phyloP scores from a whole-genome alignment of 2,113 vertebrate genomes.

The Tetraodon nigroviridis region DNA sequence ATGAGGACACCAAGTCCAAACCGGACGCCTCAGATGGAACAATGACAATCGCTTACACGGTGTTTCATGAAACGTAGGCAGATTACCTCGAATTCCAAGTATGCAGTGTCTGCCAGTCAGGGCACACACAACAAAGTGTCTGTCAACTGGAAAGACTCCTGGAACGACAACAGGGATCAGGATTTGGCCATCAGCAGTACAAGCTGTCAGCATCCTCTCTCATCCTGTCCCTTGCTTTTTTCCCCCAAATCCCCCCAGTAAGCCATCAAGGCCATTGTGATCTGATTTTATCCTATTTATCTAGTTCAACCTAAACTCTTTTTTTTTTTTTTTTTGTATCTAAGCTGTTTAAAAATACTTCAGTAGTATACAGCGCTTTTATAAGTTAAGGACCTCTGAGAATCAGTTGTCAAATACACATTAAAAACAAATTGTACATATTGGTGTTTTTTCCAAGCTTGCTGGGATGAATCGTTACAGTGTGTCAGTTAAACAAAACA shows the following conservation, averaged over 20 bases:
- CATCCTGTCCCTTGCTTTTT: slow-evolving; percentile 58
- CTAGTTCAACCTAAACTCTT: slow-evolving; percentile 44
- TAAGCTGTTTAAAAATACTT: slow-evolving; percentile 20
- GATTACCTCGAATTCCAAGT: slow-evolving; percentile 21
- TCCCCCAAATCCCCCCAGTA: slow-evolving; percentile 59
- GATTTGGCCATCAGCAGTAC: slow-evolving; percentile 71
- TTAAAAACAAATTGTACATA: too few species aligned
- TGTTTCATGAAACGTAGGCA: slow-evolving; percentile 17
- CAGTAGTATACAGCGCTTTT: background rate
- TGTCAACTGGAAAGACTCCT: slow-evolving; percentile 65
- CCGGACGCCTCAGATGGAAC: slow-evolving; percentile 17
- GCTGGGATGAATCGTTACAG: too few species aligned
- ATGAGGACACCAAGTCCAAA: slow-evolving; percentile 4
- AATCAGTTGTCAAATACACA: background rate
- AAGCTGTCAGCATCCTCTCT: slow-evolving; percentile 69
- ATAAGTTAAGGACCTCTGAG: background rate
- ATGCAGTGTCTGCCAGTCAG: slow-evolving; percentile 32
- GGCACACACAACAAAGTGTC: slow-evolving; percentile 46
- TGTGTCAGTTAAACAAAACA: too few species aligned
- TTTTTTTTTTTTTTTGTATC: slow-evolving; percentile 12
- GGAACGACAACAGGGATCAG: slow-evolving; percentile 75
- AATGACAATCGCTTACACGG: slow-evolving; percentile 11
- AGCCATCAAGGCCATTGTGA: slow-evolving; percentile 66
- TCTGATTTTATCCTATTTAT: slow-evolving; percentile 63
- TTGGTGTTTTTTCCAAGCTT: too few species aligned